A percentile compares a stretch with the other conserved stretches of the same genome.
phyloP scores from a whole-genome alignment of 2,113 vertebrate genomes.

The Ceuthmochares aereus region DNA sequence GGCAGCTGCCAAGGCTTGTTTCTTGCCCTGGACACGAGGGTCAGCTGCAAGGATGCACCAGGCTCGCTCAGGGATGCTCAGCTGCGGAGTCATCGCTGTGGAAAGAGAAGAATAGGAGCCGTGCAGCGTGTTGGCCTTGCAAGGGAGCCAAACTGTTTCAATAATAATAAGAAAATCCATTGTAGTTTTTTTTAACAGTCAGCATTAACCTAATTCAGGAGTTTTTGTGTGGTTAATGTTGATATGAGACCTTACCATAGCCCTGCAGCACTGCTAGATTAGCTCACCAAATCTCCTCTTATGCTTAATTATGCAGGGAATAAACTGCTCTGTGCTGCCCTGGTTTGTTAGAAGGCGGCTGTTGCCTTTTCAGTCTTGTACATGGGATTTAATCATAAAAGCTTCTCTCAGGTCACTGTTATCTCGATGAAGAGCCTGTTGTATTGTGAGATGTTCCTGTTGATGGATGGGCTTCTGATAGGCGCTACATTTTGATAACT shows the following conservation, averaged over 20 bases:
- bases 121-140: not conserved
- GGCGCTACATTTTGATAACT: not conserved
- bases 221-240: not conserved
- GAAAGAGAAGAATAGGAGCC: not conserved
- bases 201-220: not conserved
- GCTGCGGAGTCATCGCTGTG: not conserved
- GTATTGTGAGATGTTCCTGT: not conserved
- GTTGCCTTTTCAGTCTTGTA: not conserved
- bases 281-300: not conserved
- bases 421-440: not conserved
- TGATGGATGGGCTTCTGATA: conserved; percentile 47
- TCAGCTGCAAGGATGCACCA: not conserved
- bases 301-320: not conserved
- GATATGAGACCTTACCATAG: not conserved
- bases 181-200: not conserved
- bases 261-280: not conserved
- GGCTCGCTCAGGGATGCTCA: not conserved
- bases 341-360: not conserved
- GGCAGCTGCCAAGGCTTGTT: not conserved
- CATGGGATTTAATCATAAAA: not conserved
- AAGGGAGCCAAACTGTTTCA: not conserved
- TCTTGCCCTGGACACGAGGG: not conserved
- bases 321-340: not conserved
- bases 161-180: not conserved
- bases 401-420: conserved; percentile 9